These are phyloP conservation scores for Eledona agricola DNA, from an alignment of 2,888 invertebrate genomes.

Conservation along the genomic window DNA sequence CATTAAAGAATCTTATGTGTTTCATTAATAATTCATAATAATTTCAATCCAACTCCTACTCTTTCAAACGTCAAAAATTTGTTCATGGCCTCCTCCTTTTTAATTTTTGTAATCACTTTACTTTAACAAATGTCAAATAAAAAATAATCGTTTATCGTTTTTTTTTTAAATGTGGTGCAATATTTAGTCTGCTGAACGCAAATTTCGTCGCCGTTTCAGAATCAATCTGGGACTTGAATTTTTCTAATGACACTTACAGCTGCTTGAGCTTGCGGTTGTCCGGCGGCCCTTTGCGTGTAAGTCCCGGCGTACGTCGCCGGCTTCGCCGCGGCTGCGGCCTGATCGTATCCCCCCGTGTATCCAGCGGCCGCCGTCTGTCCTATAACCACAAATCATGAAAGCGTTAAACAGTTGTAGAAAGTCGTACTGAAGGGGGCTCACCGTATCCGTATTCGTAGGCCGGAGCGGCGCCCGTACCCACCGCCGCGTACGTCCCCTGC, in stretches of 20 bases:
- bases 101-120: too few species aligned
- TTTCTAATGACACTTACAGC: conserved; percentile 55
- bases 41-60: too few species aligned
- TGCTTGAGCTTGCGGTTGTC: conserved; percentile 59
- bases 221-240: neutral
- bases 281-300: conserved; percentile 69
- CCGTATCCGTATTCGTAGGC: conserved; percentile 78
- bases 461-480: conserved; percentile 66
- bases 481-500: conserved; percentile 72
- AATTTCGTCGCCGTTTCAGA: neutral
- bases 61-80: too few species aligned
- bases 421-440: conserved; percentile 50
- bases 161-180: neutral
- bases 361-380: conserved; percentile 73
- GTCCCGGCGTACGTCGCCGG: conserved; percentile 77
- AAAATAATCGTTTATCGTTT: neutral
- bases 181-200: too few species aligned
- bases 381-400: conserved; percentile 52
- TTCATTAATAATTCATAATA: too few species aligned
- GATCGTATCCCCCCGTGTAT: conserved; percentile 70
- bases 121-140: too few species aligned
- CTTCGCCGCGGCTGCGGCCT: conserved; percentile 70
- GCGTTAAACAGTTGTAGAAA: neutral
- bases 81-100: too few species aligned
- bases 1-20: too few species aligned